A percentile compares a stretch with the other conserved stretches of the same genome.
Conservation (phyloP, 2,797 vertebrate species). For the Cuniculus paca region DNA sequence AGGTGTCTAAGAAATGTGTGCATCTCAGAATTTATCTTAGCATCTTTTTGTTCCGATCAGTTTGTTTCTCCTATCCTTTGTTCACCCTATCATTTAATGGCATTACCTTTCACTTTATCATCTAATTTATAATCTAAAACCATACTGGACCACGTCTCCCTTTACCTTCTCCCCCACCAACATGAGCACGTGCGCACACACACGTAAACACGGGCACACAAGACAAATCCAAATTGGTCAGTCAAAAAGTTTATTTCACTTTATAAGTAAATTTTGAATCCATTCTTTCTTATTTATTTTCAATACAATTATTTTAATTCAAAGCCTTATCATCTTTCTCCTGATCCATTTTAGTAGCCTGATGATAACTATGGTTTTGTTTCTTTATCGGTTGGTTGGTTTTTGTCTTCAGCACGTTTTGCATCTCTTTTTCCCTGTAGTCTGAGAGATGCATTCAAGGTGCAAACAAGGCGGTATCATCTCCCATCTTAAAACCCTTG, state of each 20-base stretch:
- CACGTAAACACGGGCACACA: not conserved
- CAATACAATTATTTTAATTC: not conserved
- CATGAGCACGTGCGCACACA: too few relatives aligned
- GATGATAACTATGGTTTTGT: not conserved
- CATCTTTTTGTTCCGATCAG: not conserved
- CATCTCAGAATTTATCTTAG: not conserved
- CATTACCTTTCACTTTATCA: not conserved
- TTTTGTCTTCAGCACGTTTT: not conserved
- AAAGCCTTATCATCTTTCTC: not conserved
- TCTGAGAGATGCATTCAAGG: not conserved
- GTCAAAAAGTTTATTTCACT: not conserved
- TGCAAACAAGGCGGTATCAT: not conserved
- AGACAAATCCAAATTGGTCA: not conserved
- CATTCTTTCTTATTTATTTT: slow-evolving; percentile 3
- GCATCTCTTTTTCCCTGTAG: not conserved
- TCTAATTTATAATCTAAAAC: not conserved
- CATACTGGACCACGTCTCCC: not conserved
- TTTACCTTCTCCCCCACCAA: not conserved
- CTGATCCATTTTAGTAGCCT: not conserved
- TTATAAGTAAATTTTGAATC: slow-evolving; percentile 23
- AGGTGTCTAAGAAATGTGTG: not conserved
- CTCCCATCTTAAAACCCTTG: not conserved
- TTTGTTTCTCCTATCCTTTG: not conserved
- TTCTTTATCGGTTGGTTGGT: not conserved
- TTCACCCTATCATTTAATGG: not conserved